Percentiles rank a stretch among this genome's conserved stretches.
Evolutionary conservation across 92 coral and sea anemone species (phyloP).

Genomic region (Montipora capitata): DNA sequence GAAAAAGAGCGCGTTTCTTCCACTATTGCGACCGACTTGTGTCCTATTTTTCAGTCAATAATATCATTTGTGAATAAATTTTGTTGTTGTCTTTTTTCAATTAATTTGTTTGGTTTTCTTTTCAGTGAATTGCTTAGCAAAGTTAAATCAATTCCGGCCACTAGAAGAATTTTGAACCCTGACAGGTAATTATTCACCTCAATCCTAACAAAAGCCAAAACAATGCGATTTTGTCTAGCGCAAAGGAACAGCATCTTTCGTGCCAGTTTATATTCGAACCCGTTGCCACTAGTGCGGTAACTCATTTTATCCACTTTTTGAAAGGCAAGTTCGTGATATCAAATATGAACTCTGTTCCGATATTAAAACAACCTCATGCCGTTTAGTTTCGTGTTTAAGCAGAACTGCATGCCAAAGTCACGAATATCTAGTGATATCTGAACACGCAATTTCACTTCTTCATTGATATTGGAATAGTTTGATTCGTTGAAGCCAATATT

Average conservation of each 20-base stretch:
- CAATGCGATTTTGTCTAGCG: slow-evolving; percentile 37
- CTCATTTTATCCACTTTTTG: slow-evolving; percentile 15
- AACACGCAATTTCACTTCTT: slow-evolving; percentile 26
- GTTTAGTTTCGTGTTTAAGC: background rate
- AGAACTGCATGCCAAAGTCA: background rate
- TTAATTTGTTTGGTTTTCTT: background rate
- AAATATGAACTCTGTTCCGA: background rate
- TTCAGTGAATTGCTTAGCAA: slow-evolving; percentile 51
- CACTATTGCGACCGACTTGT: no score
- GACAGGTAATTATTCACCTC: slow-evolving; percentile 44
- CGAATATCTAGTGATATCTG: slow-evolving; percentile 15
- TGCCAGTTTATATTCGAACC: slow-evolving; percentile 26
- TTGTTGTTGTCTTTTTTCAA: no score
- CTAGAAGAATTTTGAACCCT: slow-evolving; percentile 44
- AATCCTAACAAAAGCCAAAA: slow-evolving; percentile 4
- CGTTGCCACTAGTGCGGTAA: slow-evolving; percentile 18
- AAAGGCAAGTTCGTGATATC: slow-evolving; percentile 1
- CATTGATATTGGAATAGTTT: slow-evolving; percentile 33
- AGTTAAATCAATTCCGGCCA: slow-evolving; percentile 33
- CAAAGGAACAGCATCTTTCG: slow-evolving; percentile 50
- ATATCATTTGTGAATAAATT: no score
- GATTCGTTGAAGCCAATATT: slow-evolving; percentile 6
- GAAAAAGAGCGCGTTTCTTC: no score
- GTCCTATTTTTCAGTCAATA: no score
- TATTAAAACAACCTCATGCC: slow-evolving; percentile 8